These are phyloP conservation scores for Mormyrops boulengeri DNA, from an alignment of 2,797 vertebrate species.

Conservation along the genomic window DNA sequence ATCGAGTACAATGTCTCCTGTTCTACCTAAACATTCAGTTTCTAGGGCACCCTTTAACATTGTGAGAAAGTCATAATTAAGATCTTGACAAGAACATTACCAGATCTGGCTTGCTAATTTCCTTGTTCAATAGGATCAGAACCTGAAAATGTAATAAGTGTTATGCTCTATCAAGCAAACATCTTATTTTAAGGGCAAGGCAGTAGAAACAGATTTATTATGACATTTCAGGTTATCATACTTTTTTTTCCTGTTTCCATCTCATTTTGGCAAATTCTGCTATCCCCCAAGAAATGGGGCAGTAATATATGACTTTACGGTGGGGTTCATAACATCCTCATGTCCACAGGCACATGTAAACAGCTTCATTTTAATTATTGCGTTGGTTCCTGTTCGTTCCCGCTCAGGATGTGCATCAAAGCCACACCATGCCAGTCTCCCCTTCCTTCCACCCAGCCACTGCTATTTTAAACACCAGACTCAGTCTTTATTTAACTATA, in stretches of 20 bases:
- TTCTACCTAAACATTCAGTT: not conserved
- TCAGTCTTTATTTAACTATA: not conserved
- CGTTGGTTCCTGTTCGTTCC: not conserved
- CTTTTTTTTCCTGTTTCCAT: not conserved
- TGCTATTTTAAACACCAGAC: not conserved
- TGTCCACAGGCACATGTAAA: not conserved
- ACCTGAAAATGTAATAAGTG: not conserved
- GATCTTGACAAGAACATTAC: constrained; percentile 18
- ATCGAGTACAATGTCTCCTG: not conserved
- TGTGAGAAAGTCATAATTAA: constrained; percentile 7
- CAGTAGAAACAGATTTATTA: not conserved
- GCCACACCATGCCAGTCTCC: not conserved
- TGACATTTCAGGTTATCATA: not conserved
- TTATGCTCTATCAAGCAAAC: not conserved
- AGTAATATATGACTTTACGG: not conserved
- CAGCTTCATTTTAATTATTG: constrained; percentile 10
- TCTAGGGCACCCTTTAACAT: constrained; percentile 14
- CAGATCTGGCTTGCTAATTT: not conserved
- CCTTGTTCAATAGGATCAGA: not conserved
- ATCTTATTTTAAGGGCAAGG: not conserved
- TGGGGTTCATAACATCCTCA: not conserved
- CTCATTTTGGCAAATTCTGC: not conserved
- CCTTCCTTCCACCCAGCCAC: not conserved
- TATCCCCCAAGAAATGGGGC: not conserved
- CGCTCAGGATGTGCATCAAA: constrained; percentile 5